A percentile compares a stretch with the other conserved stretches of the same genome.
These are phyloP conservation scores for Aix galericulata DNA, from an alignment of 2,113 vertebrate species.

Conservation along the genomic window DNA sequence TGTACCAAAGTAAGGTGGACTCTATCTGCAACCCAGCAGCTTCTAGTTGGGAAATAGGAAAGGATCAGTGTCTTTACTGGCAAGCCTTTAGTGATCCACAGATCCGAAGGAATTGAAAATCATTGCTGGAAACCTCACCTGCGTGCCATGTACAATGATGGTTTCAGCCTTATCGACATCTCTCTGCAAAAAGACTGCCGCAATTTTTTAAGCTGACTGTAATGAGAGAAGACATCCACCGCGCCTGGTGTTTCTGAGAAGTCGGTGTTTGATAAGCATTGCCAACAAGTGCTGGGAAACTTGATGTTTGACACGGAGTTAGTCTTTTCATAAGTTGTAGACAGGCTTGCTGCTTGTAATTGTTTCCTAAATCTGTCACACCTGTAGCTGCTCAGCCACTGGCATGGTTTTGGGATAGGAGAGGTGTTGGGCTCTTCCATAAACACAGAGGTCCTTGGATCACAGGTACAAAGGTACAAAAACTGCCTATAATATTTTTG, in stretches of 20 bases:
- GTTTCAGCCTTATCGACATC: not conserved
- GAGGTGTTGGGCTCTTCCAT: not conserved
- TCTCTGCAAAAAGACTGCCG: not conserved
- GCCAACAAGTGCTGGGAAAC: not conserved
- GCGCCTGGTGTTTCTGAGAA: not conserved
- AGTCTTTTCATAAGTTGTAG: not conserved
- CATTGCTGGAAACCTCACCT: not conserved
- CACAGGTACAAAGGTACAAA: not conserved
- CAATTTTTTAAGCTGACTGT: not conserved
- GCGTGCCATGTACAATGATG: not conserved
- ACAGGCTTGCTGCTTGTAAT: not conserved
- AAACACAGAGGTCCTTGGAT: not conserved
- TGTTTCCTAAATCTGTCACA: not conserved
- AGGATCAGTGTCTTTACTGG: not conserved
- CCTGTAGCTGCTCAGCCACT: not conserved
- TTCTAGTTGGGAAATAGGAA: not conserved
- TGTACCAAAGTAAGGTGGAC: fast-evolving
- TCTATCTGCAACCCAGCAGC: not conserved
- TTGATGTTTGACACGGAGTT: not conserved
- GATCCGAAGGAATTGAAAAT: not conserved
- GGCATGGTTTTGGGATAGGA: not conserved
- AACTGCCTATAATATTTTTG: not conserved
- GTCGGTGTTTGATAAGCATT: not conserved
- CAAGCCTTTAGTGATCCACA: not conserved
- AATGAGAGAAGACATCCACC: not conserved